These are phyloP conservation scores for Brevimyrus niger DNA, from an alignment of 2,113 vertebrate species.

Conservation along the genomic window DNA sequence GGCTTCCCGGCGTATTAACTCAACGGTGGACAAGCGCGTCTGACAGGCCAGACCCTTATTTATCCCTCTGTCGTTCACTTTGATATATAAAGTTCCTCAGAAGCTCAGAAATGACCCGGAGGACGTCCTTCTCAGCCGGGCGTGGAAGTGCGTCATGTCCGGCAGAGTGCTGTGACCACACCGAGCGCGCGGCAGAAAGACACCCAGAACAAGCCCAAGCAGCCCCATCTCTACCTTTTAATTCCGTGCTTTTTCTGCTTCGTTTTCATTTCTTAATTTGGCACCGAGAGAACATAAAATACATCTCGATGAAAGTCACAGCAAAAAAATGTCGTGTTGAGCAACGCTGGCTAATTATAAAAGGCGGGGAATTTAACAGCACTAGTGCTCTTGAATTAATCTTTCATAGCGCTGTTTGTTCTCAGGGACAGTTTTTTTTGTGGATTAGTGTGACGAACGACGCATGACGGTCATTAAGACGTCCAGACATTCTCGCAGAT, in stretches of 20 bases:
- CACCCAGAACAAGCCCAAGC: neutral
- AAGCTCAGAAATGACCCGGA: constrained; percentile 34
- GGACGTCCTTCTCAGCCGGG: constrained; percentile 32
- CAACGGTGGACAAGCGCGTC: constrained; percentile 52
- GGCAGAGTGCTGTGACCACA: neutral
- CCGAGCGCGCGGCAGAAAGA: neutral
- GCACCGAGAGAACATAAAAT: neutral
- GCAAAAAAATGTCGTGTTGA: neutral
- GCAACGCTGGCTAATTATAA: neutral
- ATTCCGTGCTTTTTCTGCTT: neutral
- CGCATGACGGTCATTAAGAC: neutral
- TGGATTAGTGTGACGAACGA: neutral
- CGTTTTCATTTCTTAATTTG: neutral
- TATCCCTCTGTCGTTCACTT: constrained; percentile 43
- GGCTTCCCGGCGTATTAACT: constrained; percentile 57
- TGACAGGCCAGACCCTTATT: constrained; percentile 52
- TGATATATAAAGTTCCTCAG: constrained; percentile 39
- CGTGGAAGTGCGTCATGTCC: constrained; percentile 18
- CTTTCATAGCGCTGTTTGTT: neutral
- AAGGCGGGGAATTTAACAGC: neutral
- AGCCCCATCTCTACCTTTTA: neutral
- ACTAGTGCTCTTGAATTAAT: neutral
- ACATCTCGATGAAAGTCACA: neutral
- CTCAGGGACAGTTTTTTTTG: neutral
- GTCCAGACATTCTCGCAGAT: neutral